Percentiles rank a stretch among this genome's conserved stretches.
These are phyloP conservation scores for Heteronetta atricapilla DNA, from an alignment of 2,113 vertebrate species.

Conservation along the genomic window DNA sequence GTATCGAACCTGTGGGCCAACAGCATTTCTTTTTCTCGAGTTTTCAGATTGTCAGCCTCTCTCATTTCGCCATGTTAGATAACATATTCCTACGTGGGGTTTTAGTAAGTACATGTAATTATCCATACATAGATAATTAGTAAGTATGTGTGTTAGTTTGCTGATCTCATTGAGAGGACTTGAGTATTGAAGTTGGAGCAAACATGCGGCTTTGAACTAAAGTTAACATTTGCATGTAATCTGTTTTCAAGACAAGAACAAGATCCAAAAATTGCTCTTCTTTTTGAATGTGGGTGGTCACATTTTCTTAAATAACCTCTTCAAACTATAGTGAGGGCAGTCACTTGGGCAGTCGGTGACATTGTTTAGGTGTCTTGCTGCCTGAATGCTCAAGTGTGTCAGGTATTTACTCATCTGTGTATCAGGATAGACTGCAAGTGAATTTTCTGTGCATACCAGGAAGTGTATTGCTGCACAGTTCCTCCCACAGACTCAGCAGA, in stretches of 20 bases:
- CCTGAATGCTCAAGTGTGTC: conserved; percentile 36
- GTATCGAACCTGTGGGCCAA: not conserved
- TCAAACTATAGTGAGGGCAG: not conserved
- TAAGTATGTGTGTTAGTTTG: not conserved
- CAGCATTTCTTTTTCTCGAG: not conserved
- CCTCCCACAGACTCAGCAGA: conserved; percentile 40
- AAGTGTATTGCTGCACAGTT: conserved; percentile 15
- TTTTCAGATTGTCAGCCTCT: not conserved
- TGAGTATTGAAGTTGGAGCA: not conserved
- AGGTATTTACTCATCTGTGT: conserved; percentile 43
- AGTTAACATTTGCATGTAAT: not conserved
- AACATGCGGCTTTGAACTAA: not conserved
- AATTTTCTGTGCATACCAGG: not conserved
- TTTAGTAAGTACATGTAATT: not conserved
- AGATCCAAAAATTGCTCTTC: conserved; percentile 24
- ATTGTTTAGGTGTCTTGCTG: conserved; percentile 26
- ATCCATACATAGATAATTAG: not conserved
- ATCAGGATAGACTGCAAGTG: not conserved
- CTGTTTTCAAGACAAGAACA: not conserved
- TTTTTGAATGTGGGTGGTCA: not conserved
- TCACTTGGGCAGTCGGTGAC: not conserved
- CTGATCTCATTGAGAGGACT: not conserved
- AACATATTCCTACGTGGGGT: not conserved
- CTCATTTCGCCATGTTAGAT: not conserved
- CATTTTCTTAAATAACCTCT: not conserved